Base-by-base conservation (phyloP, 2,113 vertebrate species). In the Pseudopipra pipra region DNA sequence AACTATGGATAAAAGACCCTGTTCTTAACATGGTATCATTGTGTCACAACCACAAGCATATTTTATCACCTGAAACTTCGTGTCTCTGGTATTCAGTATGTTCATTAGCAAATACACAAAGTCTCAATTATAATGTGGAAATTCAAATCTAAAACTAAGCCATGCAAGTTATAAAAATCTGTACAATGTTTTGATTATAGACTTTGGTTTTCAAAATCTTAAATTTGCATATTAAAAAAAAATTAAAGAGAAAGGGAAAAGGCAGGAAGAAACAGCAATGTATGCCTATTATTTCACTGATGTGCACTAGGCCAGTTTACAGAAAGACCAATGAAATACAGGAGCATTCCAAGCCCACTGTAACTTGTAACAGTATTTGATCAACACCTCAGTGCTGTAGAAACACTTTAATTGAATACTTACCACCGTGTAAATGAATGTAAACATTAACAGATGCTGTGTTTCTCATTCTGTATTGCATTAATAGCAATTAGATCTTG, bases 41-140 rank as follows among this genome's bases (percentile, higher is more conserved):
- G n/a, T 33, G 37, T 89, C 90, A 85, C 15, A 70, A 85, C 25
- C 68, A 83, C 66, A 92, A 90, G 35, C 33, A 15, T 51, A 91
- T 92, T 85, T 93, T 43, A 83, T 55, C 76, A 91, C 76, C 81
- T 91, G n/a, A 90, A 66, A 77, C 62, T 93, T 95, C 61, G 52
- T 0, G 3, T 79, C 70, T 94, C 73, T 56, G 86, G 51, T 68
- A 91, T 77, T 51, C n/a, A 84, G 5, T 70, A 83, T 1, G 3
- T 75, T 70, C 72, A 61, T 30, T n/a, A 74, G n/a, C 17, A 85
- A 84, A 86, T 6, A 71, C 41, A 93, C 11, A 91, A 87, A 70
- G 52, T 80, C 54, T 51, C 68, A 62, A 20, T 56, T 71, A 44
- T 9, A 28, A 62, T 41, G 23, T 54, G 9, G 21, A 73, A 96